These are phyloP conservation scores for Sciurus niger DNA, from an alignment of 2,113 vertebrate genomes.

Conservation along the genomic window DNA sequence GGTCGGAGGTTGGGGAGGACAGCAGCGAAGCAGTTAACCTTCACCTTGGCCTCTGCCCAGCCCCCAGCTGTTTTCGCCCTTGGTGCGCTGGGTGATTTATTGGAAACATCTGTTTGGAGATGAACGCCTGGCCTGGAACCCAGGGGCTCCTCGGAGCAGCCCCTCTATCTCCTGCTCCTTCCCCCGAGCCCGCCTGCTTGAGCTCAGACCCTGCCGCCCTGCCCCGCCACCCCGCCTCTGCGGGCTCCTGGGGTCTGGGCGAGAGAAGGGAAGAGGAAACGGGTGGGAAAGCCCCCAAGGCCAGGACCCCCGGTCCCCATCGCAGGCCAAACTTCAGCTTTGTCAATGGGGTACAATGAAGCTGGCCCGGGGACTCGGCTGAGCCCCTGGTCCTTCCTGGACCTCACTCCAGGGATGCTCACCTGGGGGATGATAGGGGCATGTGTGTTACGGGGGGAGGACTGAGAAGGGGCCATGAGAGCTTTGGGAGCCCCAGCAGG, in stretches of 20 bases:
- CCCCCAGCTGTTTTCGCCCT: constrained; percentile 79
- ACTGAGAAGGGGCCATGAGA: neutral
- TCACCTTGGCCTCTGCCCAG: constrained; percentile 62
- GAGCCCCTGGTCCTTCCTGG: neutral
- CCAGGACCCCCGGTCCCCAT: neutral
- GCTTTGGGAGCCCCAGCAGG: neutral
- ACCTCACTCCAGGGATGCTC: neutral
- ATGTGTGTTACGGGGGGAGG: too few species aligned
- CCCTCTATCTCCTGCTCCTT: neutral
- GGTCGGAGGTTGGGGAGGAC: neutral
- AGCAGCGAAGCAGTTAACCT: constrained; percentile 71
- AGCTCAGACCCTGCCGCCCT: neutral
- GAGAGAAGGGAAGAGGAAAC: neutral
- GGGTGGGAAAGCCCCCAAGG: neutral
- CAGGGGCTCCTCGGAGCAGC: constrained; percentile 55
- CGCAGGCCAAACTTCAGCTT: neutral
- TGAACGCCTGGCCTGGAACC: constrained; percentile 47
- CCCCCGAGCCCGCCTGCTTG: neutral
- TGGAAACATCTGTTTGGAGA: constrained; percentile 83
- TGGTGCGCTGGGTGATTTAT: constrained; percentile 73
- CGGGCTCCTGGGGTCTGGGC: neutral
- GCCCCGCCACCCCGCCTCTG: neutral
- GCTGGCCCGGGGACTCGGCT: neutral
- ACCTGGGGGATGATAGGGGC: neutral
- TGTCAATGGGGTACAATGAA: neutral